Percentiles rank a stretch among this genome's conserved stretches.
Conservation (phyloP, 2,113 vertebrate species). For the Salvelinus fontinalis region DNA sequence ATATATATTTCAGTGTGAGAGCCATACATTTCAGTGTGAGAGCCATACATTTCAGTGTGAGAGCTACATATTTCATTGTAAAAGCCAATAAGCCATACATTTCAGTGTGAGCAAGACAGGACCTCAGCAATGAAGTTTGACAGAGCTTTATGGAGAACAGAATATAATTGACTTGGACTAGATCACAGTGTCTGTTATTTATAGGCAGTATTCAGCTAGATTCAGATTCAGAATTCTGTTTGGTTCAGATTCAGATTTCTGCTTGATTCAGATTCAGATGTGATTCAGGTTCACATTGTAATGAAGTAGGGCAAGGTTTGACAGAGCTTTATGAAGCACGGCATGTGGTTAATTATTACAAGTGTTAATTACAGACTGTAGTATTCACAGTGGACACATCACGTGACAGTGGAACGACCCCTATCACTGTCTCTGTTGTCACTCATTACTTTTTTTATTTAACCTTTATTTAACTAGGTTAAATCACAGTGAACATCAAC, state of each 20-base stretch:
- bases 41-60: too few species aligned
- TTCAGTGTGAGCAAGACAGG: background rate
- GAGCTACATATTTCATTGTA: background rate
- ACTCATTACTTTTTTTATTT: too few species aligned
- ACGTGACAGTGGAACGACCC: constrained; percentile 33
- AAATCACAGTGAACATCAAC: constrained; percentile 24
- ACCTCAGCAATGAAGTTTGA: background rate
- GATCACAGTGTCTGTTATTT: too few species aligned
- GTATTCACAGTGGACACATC: constrained; percentile 56
- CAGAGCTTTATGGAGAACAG: background rate
- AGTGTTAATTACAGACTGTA: constrained; percentile 66
- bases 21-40: too few species aligned
- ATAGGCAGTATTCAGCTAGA: too few species aligned
- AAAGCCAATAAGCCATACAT: constrained; percentile 3
- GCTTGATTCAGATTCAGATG: too few species aligned
- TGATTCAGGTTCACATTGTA: too few species aligned
- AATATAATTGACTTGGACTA: too few species aligned
- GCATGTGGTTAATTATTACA: constrained; percentile 64
- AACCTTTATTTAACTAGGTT: background rate
- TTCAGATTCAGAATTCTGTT: too few species aligned
- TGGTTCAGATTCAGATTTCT: too few species aligned
- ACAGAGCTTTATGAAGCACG: constrained; percentile 48
- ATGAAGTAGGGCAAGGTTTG: constrained; percentile 34
- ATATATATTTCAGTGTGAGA: too few species aligned
- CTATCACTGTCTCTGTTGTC: constrained; percentile 31